These are phyloP conservation scores for Pseudomugil gertrudae DNA, from an alignment of 2,797 vertebrate species.

Conservation along the genomic window DNA sequence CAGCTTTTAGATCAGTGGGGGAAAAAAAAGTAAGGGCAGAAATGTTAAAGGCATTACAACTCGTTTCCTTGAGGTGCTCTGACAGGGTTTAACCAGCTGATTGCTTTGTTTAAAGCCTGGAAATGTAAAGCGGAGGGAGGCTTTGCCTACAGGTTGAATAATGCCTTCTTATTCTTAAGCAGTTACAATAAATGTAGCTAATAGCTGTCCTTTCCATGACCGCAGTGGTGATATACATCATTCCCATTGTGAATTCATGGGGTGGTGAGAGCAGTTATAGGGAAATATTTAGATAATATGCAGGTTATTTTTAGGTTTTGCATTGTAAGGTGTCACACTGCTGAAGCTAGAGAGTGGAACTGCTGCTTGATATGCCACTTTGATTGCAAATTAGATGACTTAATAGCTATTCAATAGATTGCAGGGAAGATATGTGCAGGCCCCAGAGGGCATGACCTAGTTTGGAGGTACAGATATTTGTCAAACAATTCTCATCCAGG, in stretches of 20 bases:
- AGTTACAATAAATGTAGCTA: too few species aligned
- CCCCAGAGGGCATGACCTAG: neutral
- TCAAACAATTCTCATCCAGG: neutral
- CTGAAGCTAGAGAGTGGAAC: neutral
- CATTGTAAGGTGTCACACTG: neutral
- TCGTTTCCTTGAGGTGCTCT: conserved; percentile 57
- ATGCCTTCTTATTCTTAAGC: conserved; percentile 18
- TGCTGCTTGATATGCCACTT: neutral
- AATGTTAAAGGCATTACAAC: conserved; percentile 48
- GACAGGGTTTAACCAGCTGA: conserved; percentile 58
- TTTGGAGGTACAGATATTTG: neutral
- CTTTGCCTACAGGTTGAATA: conserved; percentile 8
- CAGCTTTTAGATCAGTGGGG: conserved; percentile 64
- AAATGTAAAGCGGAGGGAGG: conserved; percentile 3
- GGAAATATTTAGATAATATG: neutral
- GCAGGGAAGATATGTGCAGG: neutral
- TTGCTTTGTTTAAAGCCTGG: conserved; percentile 52
- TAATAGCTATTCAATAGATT: neutral
- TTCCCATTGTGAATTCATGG: neutral
- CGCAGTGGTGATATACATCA: neutral
- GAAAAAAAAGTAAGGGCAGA: conserved; percentile 50
- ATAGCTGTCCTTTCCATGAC: neutral
- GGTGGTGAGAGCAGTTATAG: neutral
- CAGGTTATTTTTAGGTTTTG: neutral
- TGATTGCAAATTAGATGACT: neutral